A percentile compares a stretch with the other conserved stretches of the same genome.
Evolutionary conservation across 2,113 vertebrate species (phyloP).

Genomic region (Atherinomorus stipes): DNA sequence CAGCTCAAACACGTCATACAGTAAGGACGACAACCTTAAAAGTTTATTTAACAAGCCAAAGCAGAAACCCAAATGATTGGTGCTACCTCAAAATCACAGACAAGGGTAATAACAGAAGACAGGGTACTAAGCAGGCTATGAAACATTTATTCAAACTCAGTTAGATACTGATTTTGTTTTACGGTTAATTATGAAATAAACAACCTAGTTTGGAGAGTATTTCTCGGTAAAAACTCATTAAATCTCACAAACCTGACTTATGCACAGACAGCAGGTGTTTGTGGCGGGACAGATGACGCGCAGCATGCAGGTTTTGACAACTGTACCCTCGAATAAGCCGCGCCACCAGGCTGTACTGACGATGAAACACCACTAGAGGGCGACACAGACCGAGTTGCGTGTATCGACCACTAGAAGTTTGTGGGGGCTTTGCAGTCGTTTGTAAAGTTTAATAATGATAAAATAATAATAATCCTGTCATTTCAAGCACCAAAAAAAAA

Average conservation of each 20-base stretch:
- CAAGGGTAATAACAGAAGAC: neutral
- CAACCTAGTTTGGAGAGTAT: too few species aligned
- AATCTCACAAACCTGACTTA: too few species aligned
- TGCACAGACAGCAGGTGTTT: constrained; percentile 15
- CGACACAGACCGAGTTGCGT: constrained; percentile 19
- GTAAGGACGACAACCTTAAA: too few species aligned
- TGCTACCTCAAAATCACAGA: neutral
- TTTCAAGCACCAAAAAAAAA: too few species aligned
- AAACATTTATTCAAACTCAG: neutral
- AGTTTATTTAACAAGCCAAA: too few species aligned
- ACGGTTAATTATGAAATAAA: too few species aligned
- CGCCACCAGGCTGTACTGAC: neutral
- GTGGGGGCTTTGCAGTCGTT: neutral
- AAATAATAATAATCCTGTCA: too few species aligned
- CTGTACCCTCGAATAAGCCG: neutral
- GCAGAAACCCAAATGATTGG: too few species aligned
- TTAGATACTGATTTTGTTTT: neutral
- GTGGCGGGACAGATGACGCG: neutral
- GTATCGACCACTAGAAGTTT: too few species aligned
- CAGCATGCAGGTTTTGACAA: neutral
- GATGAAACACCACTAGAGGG: constrained; percentile 50
- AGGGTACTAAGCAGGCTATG: neutral
- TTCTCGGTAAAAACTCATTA: too few species aligned
- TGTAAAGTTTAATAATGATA: neutral
- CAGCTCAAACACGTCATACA: too few species aligned